Base-by-base conservation (phyloP, 2,113 vertebrate species). In the Urocitellus parryii region DNA sequence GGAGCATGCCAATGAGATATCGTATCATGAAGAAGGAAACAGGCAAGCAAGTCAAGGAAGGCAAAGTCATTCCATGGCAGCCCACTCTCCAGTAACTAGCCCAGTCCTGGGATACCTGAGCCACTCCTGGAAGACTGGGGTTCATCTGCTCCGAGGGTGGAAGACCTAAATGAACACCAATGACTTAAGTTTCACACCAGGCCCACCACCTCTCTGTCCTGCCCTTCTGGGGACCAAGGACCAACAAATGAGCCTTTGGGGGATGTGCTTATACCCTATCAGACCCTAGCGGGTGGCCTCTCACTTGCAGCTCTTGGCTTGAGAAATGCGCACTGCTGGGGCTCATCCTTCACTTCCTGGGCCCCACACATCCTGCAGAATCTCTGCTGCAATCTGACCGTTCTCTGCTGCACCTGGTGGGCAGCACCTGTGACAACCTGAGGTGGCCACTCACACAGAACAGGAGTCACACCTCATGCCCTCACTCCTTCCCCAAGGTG, bases 71-170 rank as follows among this genome's bases (percentile, higher is more conserved):
- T 58, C 68, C 34, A 45, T 22, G 18, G 27, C 18, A 53, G 63
- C 0, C 48, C 27, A 32, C 1, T 25, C 4, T n/a, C 9, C n/a
- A 42, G 10, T 17, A 27, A 34, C 29, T n/a, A 18, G 3, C 5
- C 27, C 37, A 34, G 13, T 58, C 8, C 73, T 63, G 25, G 37
- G 37, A 34, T 6, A 45, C 22, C 9, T 8, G 20, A 56, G 61
- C 29, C n/a, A n/a, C 29, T 51, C n/a, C 13, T 14, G 34, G 18
- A 11, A 76, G 12, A 78, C 24, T 2, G 22, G 2, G 10, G 13
- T 37, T 79, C 18, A 58, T 76, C 58, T 67, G 45, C 8, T 45
- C 61, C 12, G 9, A 85, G 12, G 6, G 8, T 42, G 58, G 61
- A 63, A 27, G 61, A 63, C 9, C 25, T 63, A 11, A 63, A 63